phyloP scores from a whole-genome alignment of 2,888 invertebrate genomes.

The Eupithecia centaureata region DNA sequence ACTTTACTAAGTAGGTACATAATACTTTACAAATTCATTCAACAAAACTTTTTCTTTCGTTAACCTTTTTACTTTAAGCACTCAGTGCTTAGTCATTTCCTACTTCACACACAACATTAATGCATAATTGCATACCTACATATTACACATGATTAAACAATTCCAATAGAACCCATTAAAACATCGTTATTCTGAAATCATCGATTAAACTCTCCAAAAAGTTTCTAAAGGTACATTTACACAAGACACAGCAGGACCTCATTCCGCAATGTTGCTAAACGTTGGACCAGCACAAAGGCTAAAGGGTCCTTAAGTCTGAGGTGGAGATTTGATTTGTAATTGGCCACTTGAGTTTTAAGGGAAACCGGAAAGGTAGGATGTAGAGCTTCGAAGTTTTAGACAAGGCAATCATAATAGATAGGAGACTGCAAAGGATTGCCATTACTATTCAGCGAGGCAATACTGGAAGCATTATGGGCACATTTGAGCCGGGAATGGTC shows the following conservation, averaged over 20 bases:
- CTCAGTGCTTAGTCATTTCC: neutral
- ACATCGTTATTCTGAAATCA: slow-evolving; percentile 15
- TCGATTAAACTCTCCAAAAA: slow-evolving; percentile 19
- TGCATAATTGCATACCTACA: neutral
- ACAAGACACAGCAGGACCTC: slow-evolving; percentile 27
- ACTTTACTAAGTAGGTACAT: no score
- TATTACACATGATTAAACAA: neutral
- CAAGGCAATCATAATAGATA: neutral
- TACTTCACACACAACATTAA: neutral
- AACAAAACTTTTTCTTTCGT: neutral
- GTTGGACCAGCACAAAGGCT: slow-evolving; percentile 54
- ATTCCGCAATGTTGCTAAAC: slow-evolving; percentile 67
- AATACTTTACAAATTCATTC: no score
- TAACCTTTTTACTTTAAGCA: neutral
- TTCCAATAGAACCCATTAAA: slow-evolving; percentile 15
- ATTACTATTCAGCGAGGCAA: no score
- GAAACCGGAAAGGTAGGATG: slow-evolving; percentile 67
- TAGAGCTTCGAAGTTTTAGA: slow-evolving; percentile 53
- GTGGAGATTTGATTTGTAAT: slow-evolving; percentile 69
- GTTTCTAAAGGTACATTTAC: slow-evolving; percentile 27
- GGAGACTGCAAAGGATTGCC: no score
- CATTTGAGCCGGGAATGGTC: no score
- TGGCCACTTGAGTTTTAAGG: slow-evolving; percentile 78
- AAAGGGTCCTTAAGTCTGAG: slow-evolving; percentile 59
- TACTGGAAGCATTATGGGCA: no score